A percentile compares a stretch with the other conserved stretches of the same genome.
Evolutionary conservation across 2,888 invertebrate genomes (phyloP).

Genomic region (Molorchus minor): DNA sequence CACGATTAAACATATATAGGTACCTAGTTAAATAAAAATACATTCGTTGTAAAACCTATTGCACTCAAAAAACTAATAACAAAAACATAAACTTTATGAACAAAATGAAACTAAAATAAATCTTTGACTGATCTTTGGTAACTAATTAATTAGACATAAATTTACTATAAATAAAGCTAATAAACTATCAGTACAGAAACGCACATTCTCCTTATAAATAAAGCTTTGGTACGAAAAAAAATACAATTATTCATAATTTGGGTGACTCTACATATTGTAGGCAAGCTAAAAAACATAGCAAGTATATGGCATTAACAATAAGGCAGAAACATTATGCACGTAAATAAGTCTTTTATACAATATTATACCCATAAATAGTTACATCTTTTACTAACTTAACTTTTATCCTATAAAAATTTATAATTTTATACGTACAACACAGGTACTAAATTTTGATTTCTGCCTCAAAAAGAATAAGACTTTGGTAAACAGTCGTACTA

Average conservation of each 20-base stretch:
- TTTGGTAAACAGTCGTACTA: slow-evolving; percentile 19
- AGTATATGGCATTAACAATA: slow-evolving; percentile 11
- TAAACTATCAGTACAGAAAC: slow-evolving; percentile 21
- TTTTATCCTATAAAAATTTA: neutral
- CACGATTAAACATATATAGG: slow-evolving; percentile 3
- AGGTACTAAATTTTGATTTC: slow-evolving; percentile 23
- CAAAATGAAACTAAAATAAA: slow-evolving; percentile 21
- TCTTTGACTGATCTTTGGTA: slow-evolving; percentile 27
- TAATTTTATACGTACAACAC: neutral
- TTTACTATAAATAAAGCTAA: slow-evolving; percentile 15
- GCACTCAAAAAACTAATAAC: slow-evolving; percentile 16
- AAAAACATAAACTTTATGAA: slow-evolving; percentile 22
- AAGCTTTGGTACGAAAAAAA: slow-evolving; percentile 21
- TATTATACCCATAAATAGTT: slow-evolving; percentile 11
- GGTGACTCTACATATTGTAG: neutral
- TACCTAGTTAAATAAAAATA: slow-evolving; percentile 5
- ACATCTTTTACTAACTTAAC: neutral
- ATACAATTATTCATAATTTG: neutral
- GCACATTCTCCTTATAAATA: slow-evolving; percentile 8
- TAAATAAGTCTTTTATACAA: neutral
- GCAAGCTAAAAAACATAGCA: slow-evolving; percentile 20
- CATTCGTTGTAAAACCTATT: slow-evolving; percentile 10
- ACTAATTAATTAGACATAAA: slow-evolving; percentile 3
- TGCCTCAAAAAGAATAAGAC: slow-evolving; percentile 10
- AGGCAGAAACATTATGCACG: neutral